These are phyloP conservation scores for Paratilapia polleni DNA, from an alignment of 2,113 vertebrate species.

Conservation along the genomic window DNA sequence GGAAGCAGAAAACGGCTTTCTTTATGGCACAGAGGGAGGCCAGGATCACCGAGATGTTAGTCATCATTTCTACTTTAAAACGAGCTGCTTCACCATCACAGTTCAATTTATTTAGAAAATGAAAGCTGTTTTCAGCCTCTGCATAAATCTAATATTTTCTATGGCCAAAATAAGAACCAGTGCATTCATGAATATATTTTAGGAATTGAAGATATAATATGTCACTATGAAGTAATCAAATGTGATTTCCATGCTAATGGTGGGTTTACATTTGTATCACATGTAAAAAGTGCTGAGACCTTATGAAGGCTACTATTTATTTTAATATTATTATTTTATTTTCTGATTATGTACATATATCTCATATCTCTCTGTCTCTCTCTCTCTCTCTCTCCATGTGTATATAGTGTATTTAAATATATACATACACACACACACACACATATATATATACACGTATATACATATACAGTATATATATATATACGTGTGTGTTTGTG, in stretches of 20 bases:
- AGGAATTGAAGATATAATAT: constrained; percentile 23
- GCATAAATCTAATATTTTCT: constrained; percentile 25
- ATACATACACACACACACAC: too few relatives aligned
- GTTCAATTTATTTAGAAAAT: constrained; percentile 56
- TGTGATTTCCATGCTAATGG: constrained; percentile 58
- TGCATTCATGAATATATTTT: constrained; percentile 54
- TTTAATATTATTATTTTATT: not conserved
- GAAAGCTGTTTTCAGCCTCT: constrained; percentile 25
- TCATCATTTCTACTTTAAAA: constrained; percentile 27
- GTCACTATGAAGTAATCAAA: constrained; percentile 41
- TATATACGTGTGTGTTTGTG: too few relatives aligned
- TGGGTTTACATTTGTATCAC: constrained; percentile 41
- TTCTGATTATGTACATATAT: not conserved
- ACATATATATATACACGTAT: too few relatives aligned
- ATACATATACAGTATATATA: too few relatives aligned
- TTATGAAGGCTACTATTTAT: not conserved
- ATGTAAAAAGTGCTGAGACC: not conserved
- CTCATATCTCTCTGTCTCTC: too few relatives aligned
- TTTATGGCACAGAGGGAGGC: constrained; percentile 8
- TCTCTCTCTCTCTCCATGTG: too few relatives aligned
- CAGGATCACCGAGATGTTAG: constrained; percentile 13
- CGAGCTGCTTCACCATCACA: constrained; percentile 11
- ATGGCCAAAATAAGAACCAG: constrained; percentile 3
- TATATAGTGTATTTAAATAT: too few relatives aligned
- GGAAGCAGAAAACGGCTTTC: constrained; percentile 13